Percentiles rank a stretch among this genome's conserved stretches.
Conservation (phyloP, 2,113 vertebrate genomes). For the Nanorana parkeri region DNA sequence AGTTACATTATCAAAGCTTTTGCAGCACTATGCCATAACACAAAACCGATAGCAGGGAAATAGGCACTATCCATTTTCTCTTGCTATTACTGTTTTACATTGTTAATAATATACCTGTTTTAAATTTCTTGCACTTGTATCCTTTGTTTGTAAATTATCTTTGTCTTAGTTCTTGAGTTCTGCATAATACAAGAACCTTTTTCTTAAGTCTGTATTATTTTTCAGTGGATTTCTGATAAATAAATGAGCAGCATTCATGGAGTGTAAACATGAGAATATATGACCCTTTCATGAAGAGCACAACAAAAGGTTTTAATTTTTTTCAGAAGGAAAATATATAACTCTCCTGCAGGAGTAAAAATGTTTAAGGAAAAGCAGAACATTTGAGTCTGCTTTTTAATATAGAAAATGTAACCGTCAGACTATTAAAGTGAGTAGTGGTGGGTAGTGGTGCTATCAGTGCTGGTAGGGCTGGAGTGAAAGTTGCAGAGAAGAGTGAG, state of each 20-base stretch:
- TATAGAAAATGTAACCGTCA: no score
- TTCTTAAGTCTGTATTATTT: not conserved
- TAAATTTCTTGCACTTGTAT: constrained; percentile 1
- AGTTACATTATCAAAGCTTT: not conserved
- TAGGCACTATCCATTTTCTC: not conserved
- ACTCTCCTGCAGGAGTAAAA: no score
- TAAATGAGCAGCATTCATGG: not conserved
- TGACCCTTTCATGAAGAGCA: constrained; percentile 11
- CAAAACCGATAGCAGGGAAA: not conserved
- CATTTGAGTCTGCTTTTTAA: no score
- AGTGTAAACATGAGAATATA: not conserved
- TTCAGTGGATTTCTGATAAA: constrained; percentile 23
- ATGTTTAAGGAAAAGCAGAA: no score
- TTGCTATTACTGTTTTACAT: constrained; percentile 10
- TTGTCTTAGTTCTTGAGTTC: constrained; percentile 1
- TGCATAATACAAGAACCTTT: constrained; percentile 19
- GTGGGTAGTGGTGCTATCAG: no score
- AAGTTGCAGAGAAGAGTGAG: no score
- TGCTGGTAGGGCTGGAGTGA: no score
- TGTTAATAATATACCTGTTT: constrained; percentile 16
- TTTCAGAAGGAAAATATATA: not conserved
- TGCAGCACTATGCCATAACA: not conserved
- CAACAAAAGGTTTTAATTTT: not conserved
- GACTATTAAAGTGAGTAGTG: no score
- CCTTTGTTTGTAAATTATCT: constrained; percentile 14